Conservation (phyloP, 2,888 invertebrate species). For the Lutraria lutraria region DNA sequence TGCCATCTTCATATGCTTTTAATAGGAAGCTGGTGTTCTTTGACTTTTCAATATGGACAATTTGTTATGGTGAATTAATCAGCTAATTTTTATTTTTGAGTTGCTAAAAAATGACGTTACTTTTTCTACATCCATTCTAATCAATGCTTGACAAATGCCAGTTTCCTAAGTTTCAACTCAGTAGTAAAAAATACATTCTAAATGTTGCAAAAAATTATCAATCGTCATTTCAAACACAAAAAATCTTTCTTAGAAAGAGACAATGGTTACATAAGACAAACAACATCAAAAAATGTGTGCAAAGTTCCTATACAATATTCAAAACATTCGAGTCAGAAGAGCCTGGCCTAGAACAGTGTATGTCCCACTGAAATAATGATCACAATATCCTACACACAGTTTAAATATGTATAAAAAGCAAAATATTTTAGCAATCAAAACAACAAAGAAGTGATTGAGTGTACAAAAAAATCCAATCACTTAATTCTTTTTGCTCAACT, state of each 20-base stretch:
- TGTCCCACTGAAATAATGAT: background rate
- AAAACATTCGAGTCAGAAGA: too few species aligned
- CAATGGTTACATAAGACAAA: background rate
- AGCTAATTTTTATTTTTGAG: background rate
- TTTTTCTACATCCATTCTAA: background rate
- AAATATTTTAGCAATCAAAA: background rate
- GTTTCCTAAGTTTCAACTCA: background rate
- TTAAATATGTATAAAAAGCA: conserved; percentile 6
- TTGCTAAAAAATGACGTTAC: background rate
- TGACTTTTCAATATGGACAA: too few species aligned
- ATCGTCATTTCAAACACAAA: background rate
- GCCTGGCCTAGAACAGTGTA: background rate
- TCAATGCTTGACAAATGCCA: background rate
- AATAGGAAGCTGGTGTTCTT: too few species aligned
- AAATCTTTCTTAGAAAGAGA: conserved; percentile 22
- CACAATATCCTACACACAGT: background rate
- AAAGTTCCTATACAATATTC: background rate
- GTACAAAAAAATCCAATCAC: background rate
- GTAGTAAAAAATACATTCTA: background rate
- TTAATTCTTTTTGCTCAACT: background rate
- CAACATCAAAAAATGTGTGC: background rate
- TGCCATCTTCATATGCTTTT: too few species aligned
- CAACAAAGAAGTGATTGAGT: background rate
- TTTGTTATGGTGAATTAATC: background rate
- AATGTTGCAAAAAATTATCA: background rate